These are phyloP conservation scores for Tachina grossa DNA, from an alignment of 2,888 invertebrate species.

Conservation along the genomic window DNA sequence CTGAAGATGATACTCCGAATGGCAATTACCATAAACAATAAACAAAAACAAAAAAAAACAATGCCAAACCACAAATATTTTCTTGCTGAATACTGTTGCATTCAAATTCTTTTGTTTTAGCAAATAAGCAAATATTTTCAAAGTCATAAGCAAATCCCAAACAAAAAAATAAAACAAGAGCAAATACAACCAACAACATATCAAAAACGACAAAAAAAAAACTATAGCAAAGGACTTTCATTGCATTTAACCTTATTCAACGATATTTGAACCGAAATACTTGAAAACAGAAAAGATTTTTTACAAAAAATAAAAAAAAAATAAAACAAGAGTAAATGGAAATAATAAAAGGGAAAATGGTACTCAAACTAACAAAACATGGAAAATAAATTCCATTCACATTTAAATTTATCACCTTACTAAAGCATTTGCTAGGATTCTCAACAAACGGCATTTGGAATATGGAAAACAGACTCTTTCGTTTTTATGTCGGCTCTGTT, in stretches of 20 bases:
- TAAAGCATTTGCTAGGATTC: conserved; percentile 47
- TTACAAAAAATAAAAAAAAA: background rate
- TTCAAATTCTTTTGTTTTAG: conserved; percentile 20
- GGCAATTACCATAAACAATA: background rate
- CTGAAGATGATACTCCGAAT: conserved; percentile 4
- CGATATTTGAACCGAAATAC: conserved; percentile 54
- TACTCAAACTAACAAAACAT: conserved; percentile 42
- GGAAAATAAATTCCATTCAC: conserved; percentile 65
- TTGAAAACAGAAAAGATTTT: conserved; percentile 6
- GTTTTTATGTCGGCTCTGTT: conserved; percentile 19
- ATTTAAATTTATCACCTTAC: conserved; percentile 68
- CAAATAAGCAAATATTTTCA: background rate
- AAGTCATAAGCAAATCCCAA: background rate
- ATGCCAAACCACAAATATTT: conserved; percentile 13
- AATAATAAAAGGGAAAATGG: conserved; percentile 31
- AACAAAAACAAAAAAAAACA: background rate
- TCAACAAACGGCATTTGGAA: conserved; percentile 14
- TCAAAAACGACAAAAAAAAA: background rate
- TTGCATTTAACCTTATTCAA: conserved; percentile 56
- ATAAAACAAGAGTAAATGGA: background rate
- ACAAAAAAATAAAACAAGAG: too few species aligned
- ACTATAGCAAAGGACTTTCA: conserved; percentile 25
- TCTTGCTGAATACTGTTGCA: conserved; percentile 39
- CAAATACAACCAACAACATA: background rate
- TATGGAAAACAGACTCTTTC: conserved; percentile 27